Evolutionary conservation across 2,888 invertebrate species (phyloP).

Genomic region (Epinotia bilunana): DNA sequence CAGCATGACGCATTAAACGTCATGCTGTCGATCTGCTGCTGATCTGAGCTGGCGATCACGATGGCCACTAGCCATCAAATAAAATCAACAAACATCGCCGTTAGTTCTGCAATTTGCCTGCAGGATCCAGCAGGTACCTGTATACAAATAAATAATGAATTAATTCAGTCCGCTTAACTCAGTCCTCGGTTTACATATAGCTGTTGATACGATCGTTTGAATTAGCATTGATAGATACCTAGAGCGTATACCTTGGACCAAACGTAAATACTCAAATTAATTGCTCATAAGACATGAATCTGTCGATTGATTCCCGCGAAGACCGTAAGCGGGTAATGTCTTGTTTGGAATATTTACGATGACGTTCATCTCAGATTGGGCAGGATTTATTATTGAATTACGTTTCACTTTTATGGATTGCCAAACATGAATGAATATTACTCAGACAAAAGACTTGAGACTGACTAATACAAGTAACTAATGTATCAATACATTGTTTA

Average conservation of each 20-base stretch:
- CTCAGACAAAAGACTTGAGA: not conserved
- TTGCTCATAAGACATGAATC: constrained; percentile 63
- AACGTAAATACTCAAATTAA: constrained; percentile 58
- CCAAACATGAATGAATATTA: constrained; percentile 19
- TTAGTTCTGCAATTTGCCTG: not conserved
- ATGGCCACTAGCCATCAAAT: not conserved
- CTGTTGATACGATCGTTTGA: not conserved
- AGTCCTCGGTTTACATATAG: not conserved
- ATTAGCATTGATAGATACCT: not conserved
- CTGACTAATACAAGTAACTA: not conserved
- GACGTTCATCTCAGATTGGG: constrained; percentile 27
- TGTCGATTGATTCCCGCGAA: constrained; percentile 68
- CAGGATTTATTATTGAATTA: constrained; percentile 15
- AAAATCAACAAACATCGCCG: not conserved
- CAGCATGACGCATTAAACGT: too few relatives aligned
- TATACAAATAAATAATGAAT: not conserved
- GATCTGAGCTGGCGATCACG: too few relatives aligned
- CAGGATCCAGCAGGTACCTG: not conserved
- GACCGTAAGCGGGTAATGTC: constrained; percentile 55
- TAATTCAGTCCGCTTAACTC: not conserved
- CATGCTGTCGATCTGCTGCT: too few relatives aligned
- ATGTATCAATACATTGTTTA: too few relatives aligned
- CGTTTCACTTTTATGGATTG: constrained; percentile 16
- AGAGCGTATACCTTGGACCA: constrained; percentile 49
- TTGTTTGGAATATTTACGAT: constrained; percentile 31